These are phyloP conservation scores for Neodontobutis hainanensis DNA, from an alignment of 2,113 vertebrate genomes.

Conservation along the genomic window DNA sequence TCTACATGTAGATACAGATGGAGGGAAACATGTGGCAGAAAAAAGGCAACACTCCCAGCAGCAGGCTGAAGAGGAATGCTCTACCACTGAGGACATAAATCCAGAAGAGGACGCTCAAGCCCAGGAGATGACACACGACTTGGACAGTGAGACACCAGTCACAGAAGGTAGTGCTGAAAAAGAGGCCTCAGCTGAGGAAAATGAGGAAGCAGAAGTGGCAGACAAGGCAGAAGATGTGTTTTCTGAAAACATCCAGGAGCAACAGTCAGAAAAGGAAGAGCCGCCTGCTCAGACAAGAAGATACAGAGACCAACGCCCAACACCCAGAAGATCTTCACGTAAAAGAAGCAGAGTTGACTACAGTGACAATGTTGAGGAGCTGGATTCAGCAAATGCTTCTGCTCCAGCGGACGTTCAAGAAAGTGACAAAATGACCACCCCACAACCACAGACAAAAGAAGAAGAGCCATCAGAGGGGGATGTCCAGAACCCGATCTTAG, in stretches of 20 bases:
- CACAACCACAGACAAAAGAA: background rate
- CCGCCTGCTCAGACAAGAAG: background rate
- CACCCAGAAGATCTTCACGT: conserved; percentile 3
- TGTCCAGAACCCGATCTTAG: conserved; percentile 40
- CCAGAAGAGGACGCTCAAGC: background rate
- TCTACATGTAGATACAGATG: no score
- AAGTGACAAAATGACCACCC: conserved; percentile 42
- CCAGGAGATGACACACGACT: background rate
- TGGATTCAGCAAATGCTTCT: conserved; percentile 66
- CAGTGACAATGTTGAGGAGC: conserved; percentile 67
- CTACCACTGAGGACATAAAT: background rate
- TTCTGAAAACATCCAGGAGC: background rate
- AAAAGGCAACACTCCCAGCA: no score
- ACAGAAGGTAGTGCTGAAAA: background rate
- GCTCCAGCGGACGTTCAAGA: conserved; percentile 14
- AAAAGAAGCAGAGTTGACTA: conserved; percentile 44
- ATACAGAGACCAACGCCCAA: conserved; percentile 35
- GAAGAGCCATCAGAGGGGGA: conserved; percentile 32
- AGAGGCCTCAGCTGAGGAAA: background rate
- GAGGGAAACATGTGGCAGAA: no score
- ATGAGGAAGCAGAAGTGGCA: background rate
- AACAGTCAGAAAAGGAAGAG: background rate
- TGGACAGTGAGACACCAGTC: background rate
- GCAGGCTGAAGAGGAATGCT: no score
- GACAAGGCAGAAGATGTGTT: background rate